Evolutionary conservation across 2,113 vertebrate species (phyloP), one percentile per base, ranked within the genome.

Genomic region (Podilymbus podiceps): DNA sequence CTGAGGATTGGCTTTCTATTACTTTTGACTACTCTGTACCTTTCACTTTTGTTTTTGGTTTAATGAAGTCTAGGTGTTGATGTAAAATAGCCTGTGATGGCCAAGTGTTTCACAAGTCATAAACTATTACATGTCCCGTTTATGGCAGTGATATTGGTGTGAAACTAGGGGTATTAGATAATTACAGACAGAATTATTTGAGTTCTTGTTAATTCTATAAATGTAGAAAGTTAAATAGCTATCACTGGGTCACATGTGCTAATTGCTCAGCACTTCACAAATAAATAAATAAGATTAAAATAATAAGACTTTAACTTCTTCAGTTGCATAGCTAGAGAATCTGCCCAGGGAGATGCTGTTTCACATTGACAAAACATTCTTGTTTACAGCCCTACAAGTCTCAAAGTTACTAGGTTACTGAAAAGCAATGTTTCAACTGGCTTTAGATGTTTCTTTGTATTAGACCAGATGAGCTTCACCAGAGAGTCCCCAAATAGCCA

Each of bases 1-100:
- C 5, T 1, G 2, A 6, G 3, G 8, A 27, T 0, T 77, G 16
- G 19, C 19, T 91, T 58, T 60, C 59, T 74, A 1, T 35, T 81
- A 6, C 17, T 50, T 74, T 53, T 58, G 40, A 24, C 27, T 78
- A 33, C 25, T 33, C 21, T 0, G 1, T 27, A 30, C 9, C 5
- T 74, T 92, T 81, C 4, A 5, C 15, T 94, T 79, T 40, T 72
- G 22, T 35, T 81, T 49, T 56, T 14, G 3, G 4, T 86, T 80
- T 77, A 67, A 74, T 60, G 52, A 8, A 46, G 25, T 50, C 18
- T 66, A 38, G 31, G 24, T 1, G 2, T 49, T 80, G n/a, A 38
- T 28, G 20, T 35, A 86, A 88, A 88, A 63, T 60, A 92, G 35
- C 11, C 31, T 47, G 73, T 74, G 30, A 44, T 35, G 58, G 14